These are phyloP conservation scores for Eolophus roseicapilla DNA, from an alignment of 2,113 vertebrate genomes.

Conservation along the genomic window DNA sequence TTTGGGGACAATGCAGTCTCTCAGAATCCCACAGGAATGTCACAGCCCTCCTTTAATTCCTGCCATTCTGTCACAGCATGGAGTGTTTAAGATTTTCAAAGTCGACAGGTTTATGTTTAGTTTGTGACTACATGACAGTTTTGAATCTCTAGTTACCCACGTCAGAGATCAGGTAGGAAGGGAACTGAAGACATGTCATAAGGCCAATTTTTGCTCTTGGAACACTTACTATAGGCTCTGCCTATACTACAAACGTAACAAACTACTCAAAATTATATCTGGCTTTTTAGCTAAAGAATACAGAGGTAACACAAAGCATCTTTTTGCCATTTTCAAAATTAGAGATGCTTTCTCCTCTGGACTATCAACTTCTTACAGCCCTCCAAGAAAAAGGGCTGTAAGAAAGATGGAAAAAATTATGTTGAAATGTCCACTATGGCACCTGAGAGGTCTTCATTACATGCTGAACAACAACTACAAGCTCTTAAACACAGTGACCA, in stretches of 20 bases:
- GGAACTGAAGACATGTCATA: neutral
- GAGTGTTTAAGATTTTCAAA: neutral
- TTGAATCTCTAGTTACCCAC: neutral
- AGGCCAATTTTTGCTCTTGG: neutral
- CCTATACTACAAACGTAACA: neutral
- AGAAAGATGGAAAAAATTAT: neutral
- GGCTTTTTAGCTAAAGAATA: neutral
- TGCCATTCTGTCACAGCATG: neutral
- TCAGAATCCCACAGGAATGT: neutral
- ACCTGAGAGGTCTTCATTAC: neutral
- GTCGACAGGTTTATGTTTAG: neutral
- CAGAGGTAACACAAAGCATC: neutral
- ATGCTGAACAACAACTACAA: neutral
- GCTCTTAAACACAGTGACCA: neutral
- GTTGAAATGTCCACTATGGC: neutral
- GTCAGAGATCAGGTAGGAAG: neutral
- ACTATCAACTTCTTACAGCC: accelerated
- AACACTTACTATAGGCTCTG: neutral
- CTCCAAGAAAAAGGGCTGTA: neutral
- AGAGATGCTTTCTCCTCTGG: neutral
- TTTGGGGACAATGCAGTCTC: neutral
- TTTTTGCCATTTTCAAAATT: neutral
- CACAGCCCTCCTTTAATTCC: neutral
- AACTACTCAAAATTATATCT: neutral
- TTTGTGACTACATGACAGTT: neutral